Base-by-base conservation (phyloP, 2,113 vertebrate species). In the Acanthisitta chloris region DNA sequence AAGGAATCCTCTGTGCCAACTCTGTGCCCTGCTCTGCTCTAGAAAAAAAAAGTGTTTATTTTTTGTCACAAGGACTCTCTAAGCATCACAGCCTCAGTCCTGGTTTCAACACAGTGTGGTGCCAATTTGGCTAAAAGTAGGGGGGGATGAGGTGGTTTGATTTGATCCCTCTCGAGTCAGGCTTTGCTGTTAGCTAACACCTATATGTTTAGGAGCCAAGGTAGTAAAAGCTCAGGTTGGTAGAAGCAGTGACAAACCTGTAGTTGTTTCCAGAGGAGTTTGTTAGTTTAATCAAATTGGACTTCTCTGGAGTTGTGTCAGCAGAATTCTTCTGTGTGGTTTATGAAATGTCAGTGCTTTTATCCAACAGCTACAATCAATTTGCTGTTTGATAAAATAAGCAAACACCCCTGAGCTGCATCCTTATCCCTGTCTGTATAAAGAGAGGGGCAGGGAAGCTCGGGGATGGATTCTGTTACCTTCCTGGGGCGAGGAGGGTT, bases 301-400 rank as follows among this genome's bases (percentile, higher is more conserved):
- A 8, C 81, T 89, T 45, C 25, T 26, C 86, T 83, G 72, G 78
- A 74, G 61, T 70, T 17, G 73, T 72, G 91, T 91, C 83, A 93
- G 96, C 89, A 72, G 29, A 89, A 94, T 76, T 91, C 80, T 78
- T 84, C 72, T 4, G 70, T 40, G 93, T 45, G 4, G 48, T 89
- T 95, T 78, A 54, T 81, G 81, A 94, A 94, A 79, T 87, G 73
- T 67, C 74, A 81, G 55, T 91, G 89, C 57, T 94, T 92, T 88
- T 58, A 77, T 91, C 94, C 93, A 87, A 49, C 81, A 91, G 94
- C 91, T 96, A 81, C 91, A 82, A 95, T 94, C 89, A 92, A 91
- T 92, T 87, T 90, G 89, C 78, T 52, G 55, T 79, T 80, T 90
- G 86, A 94, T 89, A 92, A 96, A 95, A 94, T 54, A 82, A 95